Conservation (phyloP, 1,140 invertebrate species). For the Drosophila guanche region DNA sequence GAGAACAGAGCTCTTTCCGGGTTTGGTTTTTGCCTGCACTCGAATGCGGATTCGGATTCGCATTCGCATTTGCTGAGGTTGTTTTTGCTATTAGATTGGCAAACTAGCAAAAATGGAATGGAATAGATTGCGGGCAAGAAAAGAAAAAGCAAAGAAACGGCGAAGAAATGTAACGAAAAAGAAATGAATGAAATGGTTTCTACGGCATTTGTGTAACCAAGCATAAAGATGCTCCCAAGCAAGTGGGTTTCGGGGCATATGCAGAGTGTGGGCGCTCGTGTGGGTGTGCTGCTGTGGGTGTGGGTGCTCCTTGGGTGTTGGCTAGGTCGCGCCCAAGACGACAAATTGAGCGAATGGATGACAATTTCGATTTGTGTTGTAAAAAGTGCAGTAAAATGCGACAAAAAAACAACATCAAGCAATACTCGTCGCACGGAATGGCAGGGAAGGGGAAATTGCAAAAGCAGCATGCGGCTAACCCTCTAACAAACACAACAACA, state of each 20-base stretch:
- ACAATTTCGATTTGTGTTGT: conserved; percentile 81
- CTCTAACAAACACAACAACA: conserved; percentile 18
- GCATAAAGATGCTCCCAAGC: conserved; percentile 43
- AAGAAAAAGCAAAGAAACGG: conserved; percentile 11
- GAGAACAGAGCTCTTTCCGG: conserved; percentile 19
- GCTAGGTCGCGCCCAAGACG: conserved; percentile 56
- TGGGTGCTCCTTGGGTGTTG: conserved; percentile 6
- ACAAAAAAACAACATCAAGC: conserved; percentile 51
- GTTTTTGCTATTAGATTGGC: conserved; percentile 56
- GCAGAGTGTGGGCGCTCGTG: conserved; percentile 32
- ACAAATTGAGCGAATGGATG: conserved; percentile 83
- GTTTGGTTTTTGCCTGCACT: conserved; percentile 6
- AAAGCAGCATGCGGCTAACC: conserved; percentile 12
- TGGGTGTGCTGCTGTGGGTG: background rate
- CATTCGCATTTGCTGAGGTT: conserved; percentile 28
- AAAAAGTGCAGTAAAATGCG: conserved; percentile 79
- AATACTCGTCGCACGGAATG: conserved; percentile 21
- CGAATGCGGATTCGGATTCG: conserved; percentile 5
- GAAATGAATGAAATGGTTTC: conserved; percentile 48
- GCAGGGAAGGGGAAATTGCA: conserved; percentile 45
- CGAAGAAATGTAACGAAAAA: conserved; percentile 8
- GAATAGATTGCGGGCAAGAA: conserved; percentile 15
- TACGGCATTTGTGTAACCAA: conserved; percentile 64
- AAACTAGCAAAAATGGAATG: conserved; percentile 44
- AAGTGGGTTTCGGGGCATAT: conserved; percentile 23